Evolutionary conservation across 1,140 invertebrate species (phyloP), one percentile per base, ranked within the genome.

Genomic region (Drosophila neocordata): DNA sequence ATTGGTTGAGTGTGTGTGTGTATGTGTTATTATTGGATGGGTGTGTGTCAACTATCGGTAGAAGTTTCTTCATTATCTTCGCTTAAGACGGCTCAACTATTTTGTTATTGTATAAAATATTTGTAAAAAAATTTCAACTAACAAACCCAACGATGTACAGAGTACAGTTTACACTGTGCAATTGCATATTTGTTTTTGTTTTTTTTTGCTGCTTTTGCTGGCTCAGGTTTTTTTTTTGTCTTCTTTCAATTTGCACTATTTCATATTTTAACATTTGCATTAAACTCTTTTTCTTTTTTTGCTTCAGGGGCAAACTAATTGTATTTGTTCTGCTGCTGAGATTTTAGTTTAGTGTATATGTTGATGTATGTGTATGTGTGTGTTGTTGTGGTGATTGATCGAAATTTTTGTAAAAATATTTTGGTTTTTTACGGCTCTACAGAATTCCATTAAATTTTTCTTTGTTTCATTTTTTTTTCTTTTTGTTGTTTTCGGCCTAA

Each of bases 71-170:
- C 68, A 70, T 77, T 65, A 15, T 7, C 15, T 18, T 44, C 7
- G 13, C 15, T 15, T 44, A 44, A 85, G 81, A 85, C 68, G 69
- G 84, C 48, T 87, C 78, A 87, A 87, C 83, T 87, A 78, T 74
- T 67, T 87, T 61, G 38, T 60, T 68, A 31, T 68, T 51, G 62
- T 73, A 69, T 44, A 74, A 88, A 87, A 82, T 76, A 88, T 87
- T 79, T 87, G 67, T 71, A 65, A 77, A 85, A 85, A 85, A 83
- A 75, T 83, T 87, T 87, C 82, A 87, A 75, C 82, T 88, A 88
- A 77, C 79, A 87, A 88, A 82, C 27, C 83, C 83, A 88, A 88
- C 83, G 78, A 79, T 75, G 69, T 48, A 48, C 41, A 48, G 41
- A 77, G 76, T 88, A 88, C 83, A 88, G 83, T 88, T 88, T 88